These are phyloP conservation scores for Apamea monoglypha DNA, from an alignment of 2,888 invertebrate genomes.

Conservation along the genomic window DNA sequence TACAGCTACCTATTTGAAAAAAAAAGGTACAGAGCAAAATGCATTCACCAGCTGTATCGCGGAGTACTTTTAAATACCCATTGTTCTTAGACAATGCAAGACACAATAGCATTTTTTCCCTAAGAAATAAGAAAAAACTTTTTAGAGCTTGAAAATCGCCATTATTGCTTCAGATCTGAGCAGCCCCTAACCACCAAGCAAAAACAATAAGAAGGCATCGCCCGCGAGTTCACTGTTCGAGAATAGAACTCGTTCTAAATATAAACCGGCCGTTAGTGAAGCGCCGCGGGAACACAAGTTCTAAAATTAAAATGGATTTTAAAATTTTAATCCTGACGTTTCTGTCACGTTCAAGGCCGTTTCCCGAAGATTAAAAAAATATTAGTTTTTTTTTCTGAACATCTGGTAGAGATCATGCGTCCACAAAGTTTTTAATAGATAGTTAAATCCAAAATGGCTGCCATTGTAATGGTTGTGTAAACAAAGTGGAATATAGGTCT, in stretches of 20 bases:
- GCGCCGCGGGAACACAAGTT: conserved; percentile 85
- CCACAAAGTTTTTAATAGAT: conserved; percentile 65
- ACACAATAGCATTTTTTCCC: conserved; percentile 46
- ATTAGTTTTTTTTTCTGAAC: conserved; percentile 61
- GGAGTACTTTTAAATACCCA: conserved; percentile 42
- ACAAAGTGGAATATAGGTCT: conserved; percentile 70
- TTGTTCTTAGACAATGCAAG: conserved; percentile 53
- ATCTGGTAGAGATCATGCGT: conserved; percentile 75
- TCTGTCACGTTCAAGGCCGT: conserved; percentile 89
- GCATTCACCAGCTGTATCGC: conserved; percentile 30
- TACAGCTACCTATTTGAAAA: neutral
- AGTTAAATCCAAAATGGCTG: conserved; percentile 75
- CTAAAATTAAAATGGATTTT: conserved; percentile 85
- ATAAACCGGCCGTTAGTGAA: conserved; percentile 87
- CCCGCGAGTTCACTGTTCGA: conserved; percentile 87
- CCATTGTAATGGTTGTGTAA: conserved; percentile 68
- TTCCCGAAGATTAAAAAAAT: conserved; percentile 67
- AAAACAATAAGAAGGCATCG: conserved; percentile 88
- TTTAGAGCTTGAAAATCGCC: conserved; percentile 38
- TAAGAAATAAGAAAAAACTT: conserved; percentile 35
- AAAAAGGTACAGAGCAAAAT: conserved; percentile 25
- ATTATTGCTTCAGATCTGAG: conserved; percentile 62
- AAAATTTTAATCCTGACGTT: conserved; percentile 85
- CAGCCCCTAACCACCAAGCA: conserved; percentile 76
- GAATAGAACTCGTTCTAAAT: conserved; percentile 89